Conservation (phyloP, 2,888 invertebrate genomes). For the Amphiduros pacificus region DNA sequence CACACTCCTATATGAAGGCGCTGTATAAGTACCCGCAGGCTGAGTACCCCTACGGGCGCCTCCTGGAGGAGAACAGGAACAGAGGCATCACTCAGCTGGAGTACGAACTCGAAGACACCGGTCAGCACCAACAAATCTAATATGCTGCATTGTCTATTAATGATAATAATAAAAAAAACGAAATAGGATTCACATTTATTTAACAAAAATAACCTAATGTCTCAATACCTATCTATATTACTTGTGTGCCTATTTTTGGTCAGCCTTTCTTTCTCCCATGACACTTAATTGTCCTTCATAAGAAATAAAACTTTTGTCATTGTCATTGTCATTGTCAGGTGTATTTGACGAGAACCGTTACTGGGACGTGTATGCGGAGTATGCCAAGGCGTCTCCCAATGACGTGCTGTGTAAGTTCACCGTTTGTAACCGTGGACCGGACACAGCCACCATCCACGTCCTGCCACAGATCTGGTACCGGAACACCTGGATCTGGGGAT, state of each 20-base stretch:
- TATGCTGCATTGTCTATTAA: too few relatives aligned
- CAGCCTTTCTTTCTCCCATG: too few relatives aligned
- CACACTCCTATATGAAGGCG: conserved; percentile 57
- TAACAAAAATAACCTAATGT: too few relatives aligned
- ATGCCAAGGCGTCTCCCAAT: conserved; percentile 52
- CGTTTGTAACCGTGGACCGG: conserved; percentile 48
- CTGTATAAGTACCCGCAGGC: conserved; percentile 58
- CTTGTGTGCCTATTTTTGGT: too few relatives aligned
- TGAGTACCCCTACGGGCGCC: conserved; percentile 49
- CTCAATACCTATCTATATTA: too few relatives aligned
- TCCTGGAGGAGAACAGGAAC: conserved; percentile 39
- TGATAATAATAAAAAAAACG: too few relatives aligned
- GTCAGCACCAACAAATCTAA: too few relatives aligned
- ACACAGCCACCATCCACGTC: conserved; percentile 48
- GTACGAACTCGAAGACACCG: conserved; percentile 56
- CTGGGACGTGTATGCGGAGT: conserved; percentile 57
- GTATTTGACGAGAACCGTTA: conserved; percentile 50
- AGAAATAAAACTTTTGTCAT: not conserved
- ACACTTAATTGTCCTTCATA: too few relatives aligned
- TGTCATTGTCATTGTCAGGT: conserved; percentile 33
- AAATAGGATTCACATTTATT: too few relatives aligned
- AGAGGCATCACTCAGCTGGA: conserved; percentile 43
- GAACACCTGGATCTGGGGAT: conserved; percentile 33
- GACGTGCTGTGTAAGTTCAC: conserved; percentile 52
- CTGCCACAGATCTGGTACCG: conserved; percentile 54